phyloP scores from a whole-genome alignment of 1,140 invertebrate genomes.

The Drosophila parvula region DNA sequence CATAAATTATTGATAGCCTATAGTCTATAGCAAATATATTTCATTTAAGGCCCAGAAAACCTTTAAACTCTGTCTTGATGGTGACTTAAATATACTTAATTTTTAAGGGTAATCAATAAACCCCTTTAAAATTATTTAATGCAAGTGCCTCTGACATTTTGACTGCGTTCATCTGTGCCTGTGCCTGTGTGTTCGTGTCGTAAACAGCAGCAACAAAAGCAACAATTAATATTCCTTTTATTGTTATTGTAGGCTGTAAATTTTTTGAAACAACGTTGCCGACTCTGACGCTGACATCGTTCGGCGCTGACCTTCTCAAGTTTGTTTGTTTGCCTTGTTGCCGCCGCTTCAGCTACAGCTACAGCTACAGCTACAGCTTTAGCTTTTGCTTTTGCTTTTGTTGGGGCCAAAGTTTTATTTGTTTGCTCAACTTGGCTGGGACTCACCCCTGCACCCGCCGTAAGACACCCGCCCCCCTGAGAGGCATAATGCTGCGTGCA shows the following conservation, averaged over 20 bases:
- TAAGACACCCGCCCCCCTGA: not conserved
- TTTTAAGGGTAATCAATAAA: constrained; percentile 1
- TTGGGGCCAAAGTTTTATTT: constrained; percentile 65
- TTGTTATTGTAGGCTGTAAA: constrained; percentile 73
- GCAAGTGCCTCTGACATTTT: constrained; percentile 39
- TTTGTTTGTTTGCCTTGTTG: constrained; percentile 55
- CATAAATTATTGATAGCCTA: not conserved
- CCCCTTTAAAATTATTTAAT: not conserved
- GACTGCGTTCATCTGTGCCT: not conserved
- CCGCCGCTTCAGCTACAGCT: constrained; percentile 15
- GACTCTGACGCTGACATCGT: constrained; percentile 40
- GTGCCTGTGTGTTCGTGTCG: constrained; percentile 9
- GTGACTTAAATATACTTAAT: not conserved
- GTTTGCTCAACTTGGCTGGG: constrained; percentile 62
- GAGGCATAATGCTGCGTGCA: constrained; percentile 32
- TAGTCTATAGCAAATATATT: not conserved
- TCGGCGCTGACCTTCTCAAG: constrained; percentile 76
- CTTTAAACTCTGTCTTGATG: not conserved
- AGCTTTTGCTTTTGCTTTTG: constrained; percentile 22
- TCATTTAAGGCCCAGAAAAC: not conserved
- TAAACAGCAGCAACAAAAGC: constrained; percentile 20
- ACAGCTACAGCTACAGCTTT: constrained; percentile 3
- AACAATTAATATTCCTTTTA: constrained; percentile 49
- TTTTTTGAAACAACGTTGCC: constrained; percentile 48
- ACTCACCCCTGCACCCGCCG: constrained; percentile 36